A percentile compares a stretch with the other conserved stretches of the same genome.
phyloP scores from a whole-genome alignment of 2,888 invertebrate species.

The Archips xylosteana region DNA sequence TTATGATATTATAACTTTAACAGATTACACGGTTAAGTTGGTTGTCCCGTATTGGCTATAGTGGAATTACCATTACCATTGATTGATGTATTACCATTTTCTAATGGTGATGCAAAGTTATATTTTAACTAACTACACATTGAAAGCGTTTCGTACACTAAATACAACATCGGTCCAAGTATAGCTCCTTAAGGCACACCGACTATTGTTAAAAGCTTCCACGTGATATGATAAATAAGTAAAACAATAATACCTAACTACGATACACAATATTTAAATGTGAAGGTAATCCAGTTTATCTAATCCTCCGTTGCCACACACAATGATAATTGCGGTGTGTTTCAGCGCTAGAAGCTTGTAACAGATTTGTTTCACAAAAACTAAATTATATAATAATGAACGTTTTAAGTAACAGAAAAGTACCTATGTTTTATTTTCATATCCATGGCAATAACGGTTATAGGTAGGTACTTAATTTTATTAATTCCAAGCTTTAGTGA shows the following conservation, averaged over 20 bases:
- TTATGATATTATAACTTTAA: too few relatives aligned
- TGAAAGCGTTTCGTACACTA: constrained; percentile 46
- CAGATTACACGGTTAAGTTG: too few relatives aligned
- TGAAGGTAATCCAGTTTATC: not conserved
- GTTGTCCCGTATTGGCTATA: too few relatives aligned
- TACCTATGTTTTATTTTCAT: too few relatives aligned
- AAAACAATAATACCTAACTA: constrained; percentile 7
- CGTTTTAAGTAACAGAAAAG: too few relatives aligned
- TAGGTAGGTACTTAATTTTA: too few relatives aligned
- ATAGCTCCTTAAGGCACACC: constrained; percentile 62
- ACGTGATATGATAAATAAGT: not conserved
- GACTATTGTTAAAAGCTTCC: constrained; percentile 66
- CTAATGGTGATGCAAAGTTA: not conserved
- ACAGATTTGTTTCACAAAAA: not conserved
- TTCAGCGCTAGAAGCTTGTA: not conserved
- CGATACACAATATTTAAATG: constrained; percentile 10
- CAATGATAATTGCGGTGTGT: not conserved
- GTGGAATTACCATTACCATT: too few relatives aligned
- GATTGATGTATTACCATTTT: too few relatives aligned
- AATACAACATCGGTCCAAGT: constrained; percentile 48
- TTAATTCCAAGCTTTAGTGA: too few relatives aligned
- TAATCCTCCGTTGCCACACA: not conserved
- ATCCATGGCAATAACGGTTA: too few relatives aligned
- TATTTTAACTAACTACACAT: constrained; percentile 26
- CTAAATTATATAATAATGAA: too few relatives aligned